Evolutionary conservation across 2,113 vertebrate genomes (phyloP), one percentile per base, ranked within the genome.

Genomic region (Amphilophus citrinellus): DNA sequence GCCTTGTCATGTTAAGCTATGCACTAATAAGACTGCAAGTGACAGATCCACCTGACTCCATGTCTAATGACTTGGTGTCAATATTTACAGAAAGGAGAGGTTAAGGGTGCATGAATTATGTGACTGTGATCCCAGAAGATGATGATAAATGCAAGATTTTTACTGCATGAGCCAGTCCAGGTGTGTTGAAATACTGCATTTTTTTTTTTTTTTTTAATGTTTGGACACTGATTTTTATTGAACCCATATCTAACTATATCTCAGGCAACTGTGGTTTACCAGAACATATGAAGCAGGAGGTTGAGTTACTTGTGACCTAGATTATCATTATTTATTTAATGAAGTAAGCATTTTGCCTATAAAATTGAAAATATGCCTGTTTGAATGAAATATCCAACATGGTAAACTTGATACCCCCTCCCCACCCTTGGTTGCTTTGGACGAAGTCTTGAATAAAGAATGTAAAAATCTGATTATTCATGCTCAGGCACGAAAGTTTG

Each of bases 241-340:
- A 89, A 83, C 35, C 76, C 39, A 83, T 77, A 89, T 71, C 77
- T 77, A 84, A 86, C 88, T 79, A 66, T 90, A 47, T 93, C 92
- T 94, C 92, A 91, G 93, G 93, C 58, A 22, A 78, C 57, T 47
- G 77, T 78, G 32, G 71, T 88, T 84, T 88, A 89, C 77, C 57
- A 84, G 75, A 88, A 77, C 32, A 44, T 44, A 79, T 56, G 61
- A 1, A 76, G 58, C 39, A 76, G 27, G 57, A 84, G 27, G 80
- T 47, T 77, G 77, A 86, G 79, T 78, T 83, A 79, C 42, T 80
- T 84, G 50, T 80, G 61, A 88, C 27, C 22, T 86, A 80, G 77
- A 91, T 84, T 20, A 88, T 87, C 11, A 20, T 91, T 0, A 90
- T 93, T 92, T 92, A 91, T 93, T 91, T 81, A 86, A 63, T 87